Evolutionary conservation across 2,113 vertebrate genomes (phyloP).

Genomic region (Grammomys dolichurus): DNA sequence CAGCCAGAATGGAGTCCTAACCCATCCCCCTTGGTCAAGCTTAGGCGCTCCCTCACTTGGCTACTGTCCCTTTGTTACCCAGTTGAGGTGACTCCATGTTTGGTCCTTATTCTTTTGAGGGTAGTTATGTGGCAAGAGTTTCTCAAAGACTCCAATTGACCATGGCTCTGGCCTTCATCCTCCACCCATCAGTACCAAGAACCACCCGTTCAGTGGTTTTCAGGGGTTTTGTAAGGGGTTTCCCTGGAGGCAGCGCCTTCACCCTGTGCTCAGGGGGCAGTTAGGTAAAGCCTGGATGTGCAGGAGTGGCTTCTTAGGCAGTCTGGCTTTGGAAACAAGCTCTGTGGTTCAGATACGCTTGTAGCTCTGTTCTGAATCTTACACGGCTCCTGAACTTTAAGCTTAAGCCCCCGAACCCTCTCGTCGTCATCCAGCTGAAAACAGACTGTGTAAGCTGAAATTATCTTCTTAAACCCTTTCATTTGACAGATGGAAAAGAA

Average conservation of each 20-base stretch:
- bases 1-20: not conserved
- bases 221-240: not conserved
- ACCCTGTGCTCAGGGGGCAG: no score
- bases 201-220: not conserved
- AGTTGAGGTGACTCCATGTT: constrained; percentile 77
- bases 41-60: not conserved
- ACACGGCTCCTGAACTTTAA: not conserved
- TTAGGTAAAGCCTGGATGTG: no score
- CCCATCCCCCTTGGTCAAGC: not conserved
- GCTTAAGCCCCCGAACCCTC: not conserved
- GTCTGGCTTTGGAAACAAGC: not conserved
- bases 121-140: constrained; percentile 79
- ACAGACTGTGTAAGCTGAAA: not conserved
- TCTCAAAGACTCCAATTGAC: constrained; percentile 78
- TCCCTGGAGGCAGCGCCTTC: no score
- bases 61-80: constrained; percentile 56
- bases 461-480: not conserved
- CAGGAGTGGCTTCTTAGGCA: not conserved
- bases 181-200: not conserved
- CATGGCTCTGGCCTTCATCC: constrained; percentile 33
- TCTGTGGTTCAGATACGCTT: not conserved
- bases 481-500: not conserved
- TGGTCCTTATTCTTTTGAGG: constrained; percentile 80
- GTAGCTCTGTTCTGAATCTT: not conserved
- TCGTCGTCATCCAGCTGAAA: not conserved